A percentile compares a stretch with the other conserved stretches of the same genome.
phyloP scores from a whole-genome alignment of 2,113 vertebrate species.

The Enhydra lutris region DNA sequence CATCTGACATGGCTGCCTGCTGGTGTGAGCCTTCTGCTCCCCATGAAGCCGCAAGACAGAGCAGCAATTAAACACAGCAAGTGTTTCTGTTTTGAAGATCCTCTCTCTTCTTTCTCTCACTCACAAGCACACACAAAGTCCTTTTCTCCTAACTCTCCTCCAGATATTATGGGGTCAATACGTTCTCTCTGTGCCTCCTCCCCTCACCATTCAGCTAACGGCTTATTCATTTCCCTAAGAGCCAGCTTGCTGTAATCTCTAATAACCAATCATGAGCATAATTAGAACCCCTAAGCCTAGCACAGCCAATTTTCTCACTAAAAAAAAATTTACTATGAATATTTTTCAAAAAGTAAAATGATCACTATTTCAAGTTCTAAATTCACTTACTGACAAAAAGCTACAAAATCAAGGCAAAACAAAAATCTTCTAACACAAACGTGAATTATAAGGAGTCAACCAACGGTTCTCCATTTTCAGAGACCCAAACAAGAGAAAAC shows the following conservation, averaged over 20 bases:
- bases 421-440: constrained; percentile 18
- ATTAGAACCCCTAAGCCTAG: neutral
- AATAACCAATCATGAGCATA: constrained; percentile 9
- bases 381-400: neutral
- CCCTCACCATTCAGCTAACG: constrained; percentile 42
- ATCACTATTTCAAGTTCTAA: constrained; percentile 4
- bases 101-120: neutral
- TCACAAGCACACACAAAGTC: neutral
- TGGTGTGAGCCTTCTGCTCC: neutral
- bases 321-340: neutral
- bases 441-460: neutral
- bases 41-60: neutral
- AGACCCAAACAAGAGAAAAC: constrained; percentile 25
- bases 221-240: constrained; percentile 26
- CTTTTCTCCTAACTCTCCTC: neutral
- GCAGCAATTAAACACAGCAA: neutral
- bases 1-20: neutral
- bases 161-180: neutral
- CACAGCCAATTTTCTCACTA: neutral
- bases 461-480: constrained; percentile 23
- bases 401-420: constrained; percentile 27
- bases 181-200: neutral
- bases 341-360: constrained; percentile 29
- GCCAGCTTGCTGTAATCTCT: constrained; percentile 7
- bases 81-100: neutral